Conservation (phyloP, 2,113 vertebrate species). For the Poeciliopsis turrubarensis region DNA sequence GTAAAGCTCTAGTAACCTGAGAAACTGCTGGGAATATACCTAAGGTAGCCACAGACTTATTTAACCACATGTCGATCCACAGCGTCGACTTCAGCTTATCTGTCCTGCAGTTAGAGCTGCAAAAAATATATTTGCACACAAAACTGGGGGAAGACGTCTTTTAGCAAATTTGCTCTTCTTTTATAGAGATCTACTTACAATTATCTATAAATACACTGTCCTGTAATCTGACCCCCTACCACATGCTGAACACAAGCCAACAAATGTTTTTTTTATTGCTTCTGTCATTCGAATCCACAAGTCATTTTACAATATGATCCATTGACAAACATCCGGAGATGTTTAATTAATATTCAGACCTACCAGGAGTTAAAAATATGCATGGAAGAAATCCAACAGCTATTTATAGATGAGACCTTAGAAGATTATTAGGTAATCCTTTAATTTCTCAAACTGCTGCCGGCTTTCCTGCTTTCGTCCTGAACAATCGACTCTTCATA, state of each 20-base stretch:
- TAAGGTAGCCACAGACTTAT: neutral
- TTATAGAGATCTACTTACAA: slow-evolving; percentile 12
- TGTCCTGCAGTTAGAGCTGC: neutral
- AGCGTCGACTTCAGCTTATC: slow-evolving; percentile 1
- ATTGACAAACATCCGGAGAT: neutral
- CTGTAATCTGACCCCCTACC: slow-evolving; percentile 59
- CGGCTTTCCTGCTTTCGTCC: neutral
- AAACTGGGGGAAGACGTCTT: neutral
- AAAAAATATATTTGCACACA: neutral
- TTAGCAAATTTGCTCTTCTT: slow-evolving; percentile 16
- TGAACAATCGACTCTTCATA: neutral
- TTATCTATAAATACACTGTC: slow-evolving; percentile 60
- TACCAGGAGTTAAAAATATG: neutral
- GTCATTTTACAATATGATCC: neutral
- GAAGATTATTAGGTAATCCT: slow-evolving; percentile 10
- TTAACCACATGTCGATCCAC: neutral
- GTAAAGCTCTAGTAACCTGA: slow-evolving; percentile 23
- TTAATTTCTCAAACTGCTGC: slow-evolving; percentile 8
- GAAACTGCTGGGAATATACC: slow-evolving; percentile 23
- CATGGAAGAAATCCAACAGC: neutral
- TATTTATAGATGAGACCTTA: slow-evolving; percentile 3
- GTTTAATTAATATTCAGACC: neutral
- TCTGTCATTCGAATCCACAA: slow-evolving; percentile 2
- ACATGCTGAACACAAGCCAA: slow-evolving; percentile 32
- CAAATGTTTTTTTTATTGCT: slow-evolving; percentile 43